These are phyloP conservation scores for Neogale vison DNA, from an alignment of 2,113 vertebrate species.

Conservation along the genomic window DNA sequence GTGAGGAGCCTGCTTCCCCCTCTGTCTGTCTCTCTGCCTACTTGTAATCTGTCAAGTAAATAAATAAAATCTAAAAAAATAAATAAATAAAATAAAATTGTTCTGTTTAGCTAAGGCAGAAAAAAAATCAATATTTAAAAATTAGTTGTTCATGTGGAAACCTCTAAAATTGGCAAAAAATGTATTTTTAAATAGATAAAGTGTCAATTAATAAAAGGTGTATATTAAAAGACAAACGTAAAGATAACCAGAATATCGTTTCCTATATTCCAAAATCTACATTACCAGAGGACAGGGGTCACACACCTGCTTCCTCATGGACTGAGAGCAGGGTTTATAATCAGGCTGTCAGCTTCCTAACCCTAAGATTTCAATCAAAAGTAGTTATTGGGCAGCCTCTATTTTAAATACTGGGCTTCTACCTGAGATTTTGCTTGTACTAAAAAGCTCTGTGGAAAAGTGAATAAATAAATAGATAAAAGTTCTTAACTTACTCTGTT, in stretches of 20 bases:
- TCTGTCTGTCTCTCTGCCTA: too few relatives aligned
- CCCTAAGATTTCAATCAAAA: neutral
- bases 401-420: neutral
- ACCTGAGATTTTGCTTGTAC: neutral
- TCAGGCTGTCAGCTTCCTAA: neutral
- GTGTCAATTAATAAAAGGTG: neutral
- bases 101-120: neutral
- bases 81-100: too few relatives aligned
- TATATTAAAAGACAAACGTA: neutral
- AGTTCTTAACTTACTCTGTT: neutral
- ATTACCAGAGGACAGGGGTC: neutral
- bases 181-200: neutral
- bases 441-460: neutral
- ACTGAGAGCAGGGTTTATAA: neutral
- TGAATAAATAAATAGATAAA: neutral
- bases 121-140: neutral
- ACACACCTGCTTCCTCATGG: neutral
- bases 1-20: too few relatives aligned
- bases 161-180: neutral
- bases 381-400: neutral
- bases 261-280: neutral
- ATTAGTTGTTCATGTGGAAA: neutral
- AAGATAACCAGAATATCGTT: neutral
- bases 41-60: too few relatives aligned
- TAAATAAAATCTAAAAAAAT: too few relatives aligned